These are phyloP conservation scores for Monoplex corrugatus DNA, from an alignment of 2,888 invertebrate genomes.

Conservation along the genomic window DNA sequence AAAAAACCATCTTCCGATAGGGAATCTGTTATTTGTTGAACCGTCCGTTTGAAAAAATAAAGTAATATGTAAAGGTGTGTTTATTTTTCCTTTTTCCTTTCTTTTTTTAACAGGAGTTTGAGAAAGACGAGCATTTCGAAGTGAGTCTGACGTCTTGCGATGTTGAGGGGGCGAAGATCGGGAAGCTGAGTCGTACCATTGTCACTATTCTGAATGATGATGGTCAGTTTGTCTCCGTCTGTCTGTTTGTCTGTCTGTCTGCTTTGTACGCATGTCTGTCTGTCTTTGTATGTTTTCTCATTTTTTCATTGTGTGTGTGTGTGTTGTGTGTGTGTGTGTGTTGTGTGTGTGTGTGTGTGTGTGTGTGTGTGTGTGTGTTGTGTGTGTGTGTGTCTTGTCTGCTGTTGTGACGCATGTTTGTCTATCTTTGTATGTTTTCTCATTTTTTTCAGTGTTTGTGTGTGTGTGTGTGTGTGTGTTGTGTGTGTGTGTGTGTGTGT, in stretches of 20 bases:
- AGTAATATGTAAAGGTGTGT: no score
- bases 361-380: background rate
- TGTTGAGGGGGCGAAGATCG: conserved; percentile 83
- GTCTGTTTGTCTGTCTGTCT: background rate
- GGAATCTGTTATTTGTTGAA: no score
- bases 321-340: background rate
- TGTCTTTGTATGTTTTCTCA: no score
- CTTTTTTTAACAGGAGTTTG: conserved; percentile 83
- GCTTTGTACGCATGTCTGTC: no score
- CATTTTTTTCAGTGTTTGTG: no score
- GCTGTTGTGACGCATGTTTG: no score
- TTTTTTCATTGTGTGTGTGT: background rate
- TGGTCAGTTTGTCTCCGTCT: conserved; percentile 79
- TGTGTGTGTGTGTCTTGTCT: no score
- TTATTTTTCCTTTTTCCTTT: no score
- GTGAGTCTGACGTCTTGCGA: conserved; percentile 80
- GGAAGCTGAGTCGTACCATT: conserved; percentile 84
- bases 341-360: background rate
- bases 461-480: no score
- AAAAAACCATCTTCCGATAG: no score
- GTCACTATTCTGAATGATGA: conserved; percentile 85
- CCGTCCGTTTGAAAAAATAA: no score
- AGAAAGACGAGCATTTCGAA: conserved; percentile 86
- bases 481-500: no score
- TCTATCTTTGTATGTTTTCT: background rate